These are phyloP conservation scores for Stegana nigrithorax DNA, from an alignment of 2,888 invertebrate genomes.

Conservation along the genomic window DNA sequence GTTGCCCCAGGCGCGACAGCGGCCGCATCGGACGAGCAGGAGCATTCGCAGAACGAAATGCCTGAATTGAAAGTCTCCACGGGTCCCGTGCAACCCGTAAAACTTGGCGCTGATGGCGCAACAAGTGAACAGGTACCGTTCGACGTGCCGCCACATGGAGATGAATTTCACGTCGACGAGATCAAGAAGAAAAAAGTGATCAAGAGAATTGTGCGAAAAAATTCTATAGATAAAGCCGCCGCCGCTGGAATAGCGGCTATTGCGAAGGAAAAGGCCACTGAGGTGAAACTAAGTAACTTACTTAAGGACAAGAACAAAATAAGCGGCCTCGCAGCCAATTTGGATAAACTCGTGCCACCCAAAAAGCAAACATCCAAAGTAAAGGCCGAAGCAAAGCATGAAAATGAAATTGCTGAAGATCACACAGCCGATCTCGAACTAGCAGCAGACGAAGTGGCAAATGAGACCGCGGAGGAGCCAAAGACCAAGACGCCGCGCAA, in stretches of 20 bases:
- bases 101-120: constrained; percentile 33
- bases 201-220: constrained; percentile 55
- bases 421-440: not conserved
- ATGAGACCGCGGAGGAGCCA: constrained; percentile 17
- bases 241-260: constrained; percentile 8
- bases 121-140: constrained; percentile 19
- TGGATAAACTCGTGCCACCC: constrained; percentile 46
- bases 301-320: constrained; percentile 52
- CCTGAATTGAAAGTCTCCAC: constrained; percentile 60
- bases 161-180: constrained; percentile 32
- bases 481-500: constrained; percentile 56
- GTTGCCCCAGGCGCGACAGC: no score
- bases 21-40: no score
- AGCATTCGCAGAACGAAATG: no score
- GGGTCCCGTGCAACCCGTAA: constrained; percentile 57
- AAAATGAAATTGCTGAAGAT: not conserved
- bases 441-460: not conserved
- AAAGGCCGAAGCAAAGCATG: constrained; percentile 25
- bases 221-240: constrained; percentile 41
- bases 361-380: constrained; percentile 32
- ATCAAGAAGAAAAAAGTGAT: constrained; percentile 52
- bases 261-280: constrained; percentile 22
- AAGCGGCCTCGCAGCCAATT: constrained; percentile 37
- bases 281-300: constrained; percentile 39
- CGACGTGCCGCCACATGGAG: constrained; percentile 22